Base-by-base conservation (phyloP, 2,797 vertebrate genomes). In the Acipenser oxyrinchus region DNA sequence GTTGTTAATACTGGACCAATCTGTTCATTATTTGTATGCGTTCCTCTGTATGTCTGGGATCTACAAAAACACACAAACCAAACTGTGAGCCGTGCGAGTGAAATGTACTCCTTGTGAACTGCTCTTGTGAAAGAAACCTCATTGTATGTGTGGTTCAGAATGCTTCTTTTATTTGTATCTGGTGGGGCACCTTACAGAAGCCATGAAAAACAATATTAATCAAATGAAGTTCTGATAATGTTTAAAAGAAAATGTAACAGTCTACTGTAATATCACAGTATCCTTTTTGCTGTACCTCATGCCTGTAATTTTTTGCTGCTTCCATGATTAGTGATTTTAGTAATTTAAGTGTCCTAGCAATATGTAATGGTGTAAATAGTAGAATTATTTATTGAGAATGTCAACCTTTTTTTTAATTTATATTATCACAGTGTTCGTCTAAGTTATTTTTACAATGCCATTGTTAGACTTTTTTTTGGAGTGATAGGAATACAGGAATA, bases 351-450 rank as follows among this genome's bases (percentile, higher is more conserved):
- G 90, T 94, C 89, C 93, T 91, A 91, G 91, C 90, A 88, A 90
- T 92, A 92, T 91, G 90, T 92, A 89, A 94, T 94, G 92, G 91
- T 98, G 95, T 99, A 99, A 93, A 99, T 98, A 97, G 94, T 95
- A 94, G 93, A 96, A 93, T 93, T 99, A 99, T 99, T 99, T 99
- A 99, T 99, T 98, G 92, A 97, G 94, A 96, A 94, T 92, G 92
- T 95, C 96, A 95, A 97, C 93, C 92, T 93, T 95, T 95, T 95
- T 71, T 95, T 95, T 95, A 96, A 98, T 93, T 96, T 97, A 95
- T 98, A 97, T 97, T 90, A 91, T 95, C 87, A 88, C 94, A 92
- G 88, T 92, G 89, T 95, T 90, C 93, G 94, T 93, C 92, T 98
- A 97, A 98, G 92, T 99, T 98, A 98, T 99, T 97, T 92, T 93